Evolutionary conservation across 37 sponge, comb jelly and placozoan species (phyloP).

Genomic region (Mnemiopsis leidyi): DNA sequence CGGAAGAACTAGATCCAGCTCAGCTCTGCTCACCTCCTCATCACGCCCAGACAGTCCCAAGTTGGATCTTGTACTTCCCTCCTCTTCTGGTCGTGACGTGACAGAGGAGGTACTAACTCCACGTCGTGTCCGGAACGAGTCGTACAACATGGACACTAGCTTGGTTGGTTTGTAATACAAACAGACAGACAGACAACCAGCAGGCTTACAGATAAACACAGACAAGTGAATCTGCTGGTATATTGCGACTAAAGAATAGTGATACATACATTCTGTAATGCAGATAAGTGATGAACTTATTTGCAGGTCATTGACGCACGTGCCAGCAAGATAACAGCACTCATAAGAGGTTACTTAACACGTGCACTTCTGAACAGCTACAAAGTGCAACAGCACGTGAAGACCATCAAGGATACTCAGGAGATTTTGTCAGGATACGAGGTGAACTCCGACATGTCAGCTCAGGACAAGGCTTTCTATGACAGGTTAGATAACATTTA

Average conservation of each 20-base stretch:
- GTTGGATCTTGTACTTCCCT: background rate
- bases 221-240: too few species aligned
- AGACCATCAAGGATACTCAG: conserved; percentile 17
- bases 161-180: background rate
- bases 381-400: conserved; percentile 60
- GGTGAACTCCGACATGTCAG: background rate
- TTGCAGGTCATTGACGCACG: conserved; percentile 21
- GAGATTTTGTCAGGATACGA: conserved; percentile 14
- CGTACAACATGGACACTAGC: background rate
- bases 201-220: too few species aligned
- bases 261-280: too few species aligned
- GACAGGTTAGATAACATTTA: too few species aligned
- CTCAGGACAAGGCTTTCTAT: conserved; percentile 12
- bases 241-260: too few species aligned
- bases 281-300: too few species aligned
- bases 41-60: background rate
- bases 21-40: background rate
- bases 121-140: background rate
- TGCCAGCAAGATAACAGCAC: conserved; percentile 44
- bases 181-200: too few species aligned
- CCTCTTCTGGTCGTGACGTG: background rate
- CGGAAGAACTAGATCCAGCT: background rate
- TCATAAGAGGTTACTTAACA: conserved; percentile 24
- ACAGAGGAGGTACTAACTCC: background rate
- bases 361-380: conserved; percentile 32